Percentiles rank a stretch among this genome's conserved stretches.
Evolutionary conservation across 1,140 invertebrate species (phyloP).

Genomic region (Notospermus geniculatus): DNA sequence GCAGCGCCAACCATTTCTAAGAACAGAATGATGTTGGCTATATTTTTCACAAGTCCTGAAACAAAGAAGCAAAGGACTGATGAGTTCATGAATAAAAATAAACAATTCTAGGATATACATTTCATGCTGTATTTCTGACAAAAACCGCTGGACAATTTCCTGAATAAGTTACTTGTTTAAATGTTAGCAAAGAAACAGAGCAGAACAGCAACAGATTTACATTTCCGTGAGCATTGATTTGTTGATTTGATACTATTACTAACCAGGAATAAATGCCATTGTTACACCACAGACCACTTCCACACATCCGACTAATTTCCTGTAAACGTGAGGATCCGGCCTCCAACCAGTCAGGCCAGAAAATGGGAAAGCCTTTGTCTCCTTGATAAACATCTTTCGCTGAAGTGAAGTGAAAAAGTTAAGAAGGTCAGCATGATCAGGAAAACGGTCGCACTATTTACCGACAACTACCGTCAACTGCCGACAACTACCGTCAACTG

Average conservation of each 20-base stretch:
- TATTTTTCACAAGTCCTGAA: conserved; percentile 84
- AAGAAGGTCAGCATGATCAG: not conserved
- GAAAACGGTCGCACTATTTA: too few species aligned
- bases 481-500: too few species aligned
- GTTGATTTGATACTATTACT: conserved; percentile 6
- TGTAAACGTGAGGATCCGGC: conserved; percentile 80
- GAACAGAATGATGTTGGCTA: conserved; percentile 79
- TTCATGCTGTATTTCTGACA: too few species aligned
- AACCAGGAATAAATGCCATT: conserved; percentile 81
- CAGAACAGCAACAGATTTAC: too few species aligned
- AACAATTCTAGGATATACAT: too few species aligned
- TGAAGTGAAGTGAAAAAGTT: conserved; percentile 59
- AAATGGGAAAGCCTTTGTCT: conserved; percentile 94
- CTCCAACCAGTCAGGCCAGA: conserved; percentile 57
- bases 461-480: too few species aligned
- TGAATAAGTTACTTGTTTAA: too few species aligned
- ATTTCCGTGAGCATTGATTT: too few species aligned
- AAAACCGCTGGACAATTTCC: too few species aligned
- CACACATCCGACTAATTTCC: conserved; percentile 79
- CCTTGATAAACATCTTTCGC: conserved; percentile 95
- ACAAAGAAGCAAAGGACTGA: conserved; percentile 31
- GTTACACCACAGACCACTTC: conserved; percentile 88
- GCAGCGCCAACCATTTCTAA: conserved; percentile 81
- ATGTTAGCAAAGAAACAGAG: too few species aligned
- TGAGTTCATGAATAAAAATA: too few species aligned